phyloP scores from a whole-genome alignment of 1,140 invertebrate genomes.

The Pseudomyrmex flavicornis region DNA sequence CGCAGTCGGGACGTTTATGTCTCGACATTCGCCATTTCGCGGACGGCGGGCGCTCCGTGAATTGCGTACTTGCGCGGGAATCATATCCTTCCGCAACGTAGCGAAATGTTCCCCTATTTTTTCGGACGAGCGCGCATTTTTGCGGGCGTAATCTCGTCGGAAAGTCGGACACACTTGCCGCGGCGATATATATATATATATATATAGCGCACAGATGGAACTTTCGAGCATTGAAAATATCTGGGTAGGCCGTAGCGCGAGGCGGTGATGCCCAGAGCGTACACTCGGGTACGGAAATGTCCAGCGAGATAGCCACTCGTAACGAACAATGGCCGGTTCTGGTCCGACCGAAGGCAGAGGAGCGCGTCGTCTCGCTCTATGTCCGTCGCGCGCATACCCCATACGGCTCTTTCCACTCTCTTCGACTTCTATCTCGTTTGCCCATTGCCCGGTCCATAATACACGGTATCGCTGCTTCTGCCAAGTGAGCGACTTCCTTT shows the following conservation, averaged over 20 bases:
- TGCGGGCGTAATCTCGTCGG: slow-evolving; percentile 51
- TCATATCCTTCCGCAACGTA: background rate
- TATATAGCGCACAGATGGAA: slow-evolving; percentile 46
- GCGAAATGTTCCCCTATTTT: background rate
- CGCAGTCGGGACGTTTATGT: background rate
- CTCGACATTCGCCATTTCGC: background rate
- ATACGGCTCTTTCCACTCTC: slow-evolving; percentile 40
- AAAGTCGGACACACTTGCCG: slow-evolving; percentile 56
- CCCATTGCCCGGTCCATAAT: slow-evolving; percentile 68
- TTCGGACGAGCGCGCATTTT: background rate
- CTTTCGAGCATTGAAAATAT: slow-evolving; percentile 72
- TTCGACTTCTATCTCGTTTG: slow-evolving; percentile 54
- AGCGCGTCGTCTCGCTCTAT: slow-evolving; percentile 22
- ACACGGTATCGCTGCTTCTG: slow-evolving; percentile 82
- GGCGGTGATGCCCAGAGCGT: slow-evolving; percentile 54
- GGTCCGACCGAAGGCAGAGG: slow-evolving; percentile 77
- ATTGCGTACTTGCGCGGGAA: background rate
- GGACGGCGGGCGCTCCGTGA: background rate
- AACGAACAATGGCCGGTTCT: slow-evolving; percentile 82
- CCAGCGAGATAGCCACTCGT: slow-evolving; percentile 82
- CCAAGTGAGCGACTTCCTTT: slow-evolving; percentile 83
- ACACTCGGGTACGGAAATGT: slow-evolving; percentile 80
- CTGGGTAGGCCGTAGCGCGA: slow-evolving; percentile 68
- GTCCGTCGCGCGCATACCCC: background rate
- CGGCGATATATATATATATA: slow-evolving; percentile 35